phyloP scores from a whole-genome alignment of 2,797 vertebrate species.

The Eidolon dupreanum region DNA sequence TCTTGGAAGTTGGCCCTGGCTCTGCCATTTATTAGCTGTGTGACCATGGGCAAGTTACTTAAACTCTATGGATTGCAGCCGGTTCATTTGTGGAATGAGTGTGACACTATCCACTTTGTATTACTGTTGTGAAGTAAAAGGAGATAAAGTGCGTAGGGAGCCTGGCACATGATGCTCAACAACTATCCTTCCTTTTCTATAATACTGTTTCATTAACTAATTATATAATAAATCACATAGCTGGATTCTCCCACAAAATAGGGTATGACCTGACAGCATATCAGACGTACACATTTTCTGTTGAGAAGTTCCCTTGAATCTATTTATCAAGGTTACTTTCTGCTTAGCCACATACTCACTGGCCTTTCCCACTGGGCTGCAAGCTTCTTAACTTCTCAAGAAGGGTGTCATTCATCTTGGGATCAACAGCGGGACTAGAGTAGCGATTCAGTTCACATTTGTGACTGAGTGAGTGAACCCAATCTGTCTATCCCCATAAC shows the following conservation, averaged over 20 bases:
- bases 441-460: not conserved
- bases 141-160: not conserved
- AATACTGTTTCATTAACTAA: not conserved
- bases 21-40: not conserved
- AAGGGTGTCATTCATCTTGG: not conserved
- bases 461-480: not conserved
- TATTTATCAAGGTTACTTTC: constrained; percentile 17
- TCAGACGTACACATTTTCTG: not conserved
- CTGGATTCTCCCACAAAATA: not conserved
- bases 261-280: not conserved
- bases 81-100: not conserved
- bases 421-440: not conserved
- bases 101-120: not conserved
- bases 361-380: not conserved
- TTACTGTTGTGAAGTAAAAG: not conserved
- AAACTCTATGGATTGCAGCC: not conserved
- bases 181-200: not conserved
- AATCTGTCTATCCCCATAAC: not conserved
- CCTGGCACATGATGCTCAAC: not conserved
- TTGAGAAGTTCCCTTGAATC: not conserved
- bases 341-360: not conserved
- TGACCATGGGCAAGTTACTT: not conserved
- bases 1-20: not conserved
- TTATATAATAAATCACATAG: not conserved
- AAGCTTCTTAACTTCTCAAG: not conserved